Evolutionary conservation across 2,113 vertebrate species (phyloP).

Genomic region (Nyctibius bracteatus): DNA sequence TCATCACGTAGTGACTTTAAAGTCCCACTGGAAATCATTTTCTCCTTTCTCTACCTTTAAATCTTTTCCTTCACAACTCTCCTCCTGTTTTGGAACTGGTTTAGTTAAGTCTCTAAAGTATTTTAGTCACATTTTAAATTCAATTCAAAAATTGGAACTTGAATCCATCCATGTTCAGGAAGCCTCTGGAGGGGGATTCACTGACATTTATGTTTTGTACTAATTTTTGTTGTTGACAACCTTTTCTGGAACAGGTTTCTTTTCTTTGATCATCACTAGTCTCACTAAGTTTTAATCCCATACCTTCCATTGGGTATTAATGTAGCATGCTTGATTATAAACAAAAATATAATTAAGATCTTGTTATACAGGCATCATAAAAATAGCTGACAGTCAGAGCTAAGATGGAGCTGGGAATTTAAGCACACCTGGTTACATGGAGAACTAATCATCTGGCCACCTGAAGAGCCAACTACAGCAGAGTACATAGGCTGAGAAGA

Average conservation of each 20-base stretch:
- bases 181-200: not conserved
- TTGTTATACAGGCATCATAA: not conserved
- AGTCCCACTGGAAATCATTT: not conserved
- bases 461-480: not conserved
- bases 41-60: not conserved
- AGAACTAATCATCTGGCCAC: not conserved
- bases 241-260: not conserved
- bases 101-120: not conserved
- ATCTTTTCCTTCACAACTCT: not conserved
- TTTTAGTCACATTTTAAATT: not conserved
- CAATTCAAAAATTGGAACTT: not conserved
- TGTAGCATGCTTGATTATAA: not conserved
- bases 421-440: not conserved
- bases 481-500: not conserved
- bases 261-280: not conserved
- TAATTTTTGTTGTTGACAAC: not conserved
- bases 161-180: not conserved
- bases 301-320: not conserved
- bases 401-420: not conserved
- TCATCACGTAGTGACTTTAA: not conserved
- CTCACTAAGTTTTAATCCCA: not conserved
- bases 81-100: not conserved
- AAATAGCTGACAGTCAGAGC: not conserved
- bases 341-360: not conserved
- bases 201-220: not conserved